These are phyloP conservation scores for Drosophila peninsularis DNA, from an alignment of 2,888 invertebrate species.

Conservation along the genomic window DNA sequence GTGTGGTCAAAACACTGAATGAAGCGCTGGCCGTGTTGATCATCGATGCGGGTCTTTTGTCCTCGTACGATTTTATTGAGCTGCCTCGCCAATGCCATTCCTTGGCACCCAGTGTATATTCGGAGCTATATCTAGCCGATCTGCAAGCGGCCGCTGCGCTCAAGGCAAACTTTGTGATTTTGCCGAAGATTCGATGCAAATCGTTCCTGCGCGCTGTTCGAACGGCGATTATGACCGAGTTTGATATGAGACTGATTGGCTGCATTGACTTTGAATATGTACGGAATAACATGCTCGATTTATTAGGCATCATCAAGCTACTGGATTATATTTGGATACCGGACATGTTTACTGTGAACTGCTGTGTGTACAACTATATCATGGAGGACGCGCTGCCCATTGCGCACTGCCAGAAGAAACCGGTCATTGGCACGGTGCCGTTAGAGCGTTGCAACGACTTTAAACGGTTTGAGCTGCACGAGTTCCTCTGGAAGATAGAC, in stretches of 20 bases:
- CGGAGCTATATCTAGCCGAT: constrained; percentile 66
- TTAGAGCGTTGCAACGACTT: constrained; percentile 82
- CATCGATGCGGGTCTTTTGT: constrained; percentile 68
- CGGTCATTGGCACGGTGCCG: constrained; percentile 82
- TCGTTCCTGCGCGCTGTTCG: constrained; percentile 69
- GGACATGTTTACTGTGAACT: constrained; percentile 69
- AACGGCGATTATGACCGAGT: constrained; percentile 37
- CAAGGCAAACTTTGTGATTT: constrained; percentile 76
- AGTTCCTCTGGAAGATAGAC: constrained; percentile 80
- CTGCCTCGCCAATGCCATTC: constrained; percentile 79
- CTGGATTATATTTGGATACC: constrained; percentile 82
- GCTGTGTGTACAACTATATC: constrained; percentile 65
- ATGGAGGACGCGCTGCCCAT: constrained; percentile 76
- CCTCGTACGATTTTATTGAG: constrained; percentile 80
- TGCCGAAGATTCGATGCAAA: constrained; percentile 76
- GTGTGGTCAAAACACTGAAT: constrained; percentile 76
- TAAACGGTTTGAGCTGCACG: constrained; percentile 80
- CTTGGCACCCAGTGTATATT: constrained; percentile 44
- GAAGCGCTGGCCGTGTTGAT: constrained; percentile 75
- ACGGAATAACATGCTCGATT: constrained; percentile 76
- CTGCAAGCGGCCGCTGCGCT: constrained; percentile 63
- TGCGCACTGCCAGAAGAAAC: constrained; percentile 72
- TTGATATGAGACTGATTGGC: constrained; percentile 73
- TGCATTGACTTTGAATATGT: constrained; percentile 75
- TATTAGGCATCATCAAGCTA: constrained; percentile 75